phyloP scores from a whole-genome alignment of 2,797 vertebrate genomes.

The Monodelphis domestica region DNA sequence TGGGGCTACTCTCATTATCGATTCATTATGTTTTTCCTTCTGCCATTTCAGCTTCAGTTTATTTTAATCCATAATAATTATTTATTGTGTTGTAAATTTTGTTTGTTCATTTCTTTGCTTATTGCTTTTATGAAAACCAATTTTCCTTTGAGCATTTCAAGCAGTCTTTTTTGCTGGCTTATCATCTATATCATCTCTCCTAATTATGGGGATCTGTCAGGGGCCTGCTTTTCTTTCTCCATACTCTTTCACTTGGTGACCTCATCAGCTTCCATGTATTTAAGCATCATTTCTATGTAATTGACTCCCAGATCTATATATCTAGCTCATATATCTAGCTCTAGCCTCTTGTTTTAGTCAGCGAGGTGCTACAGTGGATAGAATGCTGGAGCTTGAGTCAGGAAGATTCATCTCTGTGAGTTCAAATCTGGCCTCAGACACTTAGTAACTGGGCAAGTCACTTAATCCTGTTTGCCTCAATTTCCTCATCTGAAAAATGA shows the following conservation, averaged over 20 bases:
- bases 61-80: constrained; percentile 7
- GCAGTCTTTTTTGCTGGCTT: background rate
- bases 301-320: background rate
- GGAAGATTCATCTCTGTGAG: no score
- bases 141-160: background rate
- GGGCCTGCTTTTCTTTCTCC: background rate
- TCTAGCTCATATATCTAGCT: background rate
- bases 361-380: no score
- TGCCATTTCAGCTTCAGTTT: background rate
- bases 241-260: background rate
- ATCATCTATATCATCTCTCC: background rate
- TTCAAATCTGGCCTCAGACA: no score
- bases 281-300: background rate
- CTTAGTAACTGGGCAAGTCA: no score
- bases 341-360: no score
- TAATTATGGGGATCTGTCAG: background rate
- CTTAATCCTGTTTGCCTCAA: no score
- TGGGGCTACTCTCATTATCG: background rate
- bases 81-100: constrained; percentile 1
- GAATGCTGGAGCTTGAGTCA: no score
- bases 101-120: background rate
- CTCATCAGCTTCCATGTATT: background rate
- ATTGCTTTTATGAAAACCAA: constrained; percentile 1
- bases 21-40: background rate
- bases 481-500: no score